Conservation (phyloP, 2,888 invertebrate genomes). For the Drosophila fulvimacula region DNA sequence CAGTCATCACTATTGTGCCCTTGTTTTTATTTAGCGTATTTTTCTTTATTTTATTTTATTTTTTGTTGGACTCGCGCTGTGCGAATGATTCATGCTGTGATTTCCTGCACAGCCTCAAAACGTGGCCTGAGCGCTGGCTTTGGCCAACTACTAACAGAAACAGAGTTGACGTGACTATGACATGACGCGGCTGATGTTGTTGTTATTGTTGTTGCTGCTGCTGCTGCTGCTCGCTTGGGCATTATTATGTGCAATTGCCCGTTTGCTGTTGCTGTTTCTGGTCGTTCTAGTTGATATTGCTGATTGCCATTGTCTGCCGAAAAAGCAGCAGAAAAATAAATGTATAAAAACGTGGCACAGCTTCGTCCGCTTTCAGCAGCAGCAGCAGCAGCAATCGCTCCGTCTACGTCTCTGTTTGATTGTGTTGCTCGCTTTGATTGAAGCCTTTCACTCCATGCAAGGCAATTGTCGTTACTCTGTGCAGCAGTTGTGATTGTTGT, state of each 20-base stretch:
- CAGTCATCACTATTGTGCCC: too few species aligned
- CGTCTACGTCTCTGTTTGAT: conserved; percentile 70
- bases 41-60: conserved; percentile 21
- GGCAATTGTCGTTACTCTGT: conserved; percentile 74
- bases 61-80: conserved; percentile 55
- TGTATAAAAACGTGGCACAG: conserved; percentile 69
- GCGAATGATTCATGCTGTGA: conserved; percentile 82
- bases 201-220: conserved; percentile 36
- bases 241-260: conserved; percentile 79
- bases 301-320: conserved; percentile 77
- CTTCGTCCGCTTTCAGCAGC: conserved; percentile 52
- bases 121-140: conserved; percentile 63
- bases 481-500: conserved; percentile 53
- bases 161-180: conserved; percentile 81
- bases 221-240: conserved; percentile 65
- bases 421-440: conserved; percentile 80
- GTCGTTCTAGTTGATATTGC: conserved; percentile 79
- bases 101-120: conserved; percentile 77
- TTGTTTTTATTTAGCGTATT: conserved; percentile 24
- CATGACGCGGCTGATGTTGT: conserved; percentile 72
- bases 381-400: conserved; percentile 63
- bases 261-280: conserved; percentile 61
- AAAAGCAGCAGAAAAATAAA: conserved; percentile 64
- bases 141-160: conserved; percentile 63
- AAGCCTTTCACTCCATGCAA: conserved; percentile 83